Base-by-base conservation (phyloP, 2,113 vertebrate genomes). In the Todiramphus chloris region DNA sequence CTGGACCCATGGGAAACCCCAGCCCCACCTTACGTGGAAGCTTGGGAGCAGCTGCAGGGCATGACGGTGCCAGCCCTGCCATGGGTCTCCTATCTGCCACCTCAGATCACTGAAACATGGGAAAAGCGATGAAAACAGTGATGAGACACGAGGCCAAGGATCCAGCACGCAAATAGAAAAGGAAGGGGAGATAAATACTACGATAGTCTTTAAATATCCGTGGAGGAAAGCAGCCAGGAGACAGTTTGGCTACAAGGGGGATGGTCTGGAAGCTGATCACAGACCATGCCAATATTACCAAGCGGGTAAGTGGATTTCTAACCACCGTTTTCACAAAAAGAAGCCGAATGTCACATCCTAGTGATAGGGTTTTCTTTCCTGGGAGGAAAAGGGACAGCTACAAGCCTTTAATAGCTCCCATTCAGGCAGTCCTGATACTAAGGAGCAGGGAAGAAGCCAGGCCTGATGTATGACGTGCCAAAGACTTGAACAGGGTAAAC, bases 121-220 rank as follows among this genome's bases (percentile, higher is more conserved):
- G 62, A 60, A 94, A 87, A 96, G 20, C 0, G 0, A 82, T 25
- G 66, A 51, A 91, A 95, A 78, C 14, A n/a, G 31, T 21, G 17
- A 10, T 17, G 56, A 63, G 84, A 64, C 59, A 31, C 58, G 33
- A 91, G 44, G 43, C 50, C 1, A 0, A 72, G 69, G 80, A 89
- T 50, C 66, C 13, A 53, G 56, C 88, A 88, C 78, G 93, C 60
- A 98, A 98, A 98, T 87, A 98, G 90, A 85, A 89, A 94, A 97
- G 96, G 96, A 97, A 97, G 86, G 90, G 50, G 87, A 96, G 97
- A 97, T 96, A 97, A 96, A 97, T 93, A 69, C 90, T 87, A 27
- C 3, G 59, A 96, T 51, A 87, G 84, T 37, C 93, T 89, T 97
- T 94, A 96, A 97, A 97, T 98, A 98, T 93, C 97, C 80, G 6